Percentiles rank a stretch among this genome's conserved stretches.
Evolutionary conservation across 2,113 vertebrate genomes (phyloP).

Genomic region (Cyrtonyx montezumae): DNA sequence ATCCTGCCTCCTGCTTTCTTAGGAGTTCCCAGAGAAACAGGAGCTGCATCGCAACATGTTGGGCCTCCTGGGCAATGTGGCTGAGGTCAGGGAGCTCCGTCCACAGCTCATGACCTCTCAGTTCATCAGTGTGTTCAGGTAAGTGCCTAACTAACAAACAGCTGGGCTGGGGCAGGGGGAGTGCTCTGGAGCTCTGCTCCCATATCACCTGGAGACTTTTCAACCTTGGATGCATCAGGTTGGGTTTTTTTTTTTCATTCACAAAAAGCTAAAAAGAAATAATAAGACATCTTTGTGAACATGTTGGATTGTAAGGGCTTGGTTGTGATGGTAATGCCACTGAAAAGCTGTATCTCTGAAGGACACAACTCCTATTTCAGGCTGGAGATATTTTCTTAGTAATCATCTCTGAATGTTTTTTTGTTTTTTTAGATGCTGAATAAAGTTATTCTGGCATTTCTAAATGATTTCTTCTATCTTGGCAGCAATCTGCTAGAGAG

Average conservation of each 20-base stretch:
- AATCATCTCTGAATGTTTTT: neutral
- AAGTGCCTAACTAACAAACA: neutral
- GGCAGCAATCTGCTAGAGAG: slow-evolving; percentile 93
- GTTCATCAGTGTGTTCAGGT: slow-evolving; percentile 98
- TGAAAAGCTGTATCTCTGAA: neutral
- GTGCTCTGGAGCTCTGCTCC: neutral
- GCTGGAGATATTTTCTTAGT: neutral
- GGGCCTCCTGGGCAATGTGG: slow-evolving; percentile 95
- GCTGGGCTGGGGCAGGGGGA: neutral
- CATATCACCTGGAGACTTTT: neutral
- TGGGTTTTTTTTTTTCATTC: neutral
- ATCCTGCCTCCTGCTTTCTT: neutral
- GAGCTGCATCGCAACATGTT: slow-evolving; percentile 98
- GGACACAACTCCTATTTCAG: neutral
- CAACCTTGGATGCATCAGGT: neutral
- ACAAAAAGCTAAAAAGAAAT: neutral
- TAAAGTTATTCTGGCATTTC: neutral
- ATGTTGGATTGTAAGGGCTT: neutral
- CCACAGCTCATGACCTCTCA: slow-evolving; percentile 95
- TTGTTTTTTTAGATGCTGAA: neutral
- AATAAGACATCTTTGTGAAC: neutral
- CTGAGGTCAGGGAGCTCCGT: slow-evolving; percentile 91
- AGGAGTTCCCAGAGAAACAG: slow-evolving; percentile 98
- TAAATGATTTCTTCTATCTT: neutral
- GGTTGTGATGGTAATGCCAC: neutral